Base-by-base conservation (phyloP, 2,113 vertebrate species). In the Marmota flaviventris region DNA sequence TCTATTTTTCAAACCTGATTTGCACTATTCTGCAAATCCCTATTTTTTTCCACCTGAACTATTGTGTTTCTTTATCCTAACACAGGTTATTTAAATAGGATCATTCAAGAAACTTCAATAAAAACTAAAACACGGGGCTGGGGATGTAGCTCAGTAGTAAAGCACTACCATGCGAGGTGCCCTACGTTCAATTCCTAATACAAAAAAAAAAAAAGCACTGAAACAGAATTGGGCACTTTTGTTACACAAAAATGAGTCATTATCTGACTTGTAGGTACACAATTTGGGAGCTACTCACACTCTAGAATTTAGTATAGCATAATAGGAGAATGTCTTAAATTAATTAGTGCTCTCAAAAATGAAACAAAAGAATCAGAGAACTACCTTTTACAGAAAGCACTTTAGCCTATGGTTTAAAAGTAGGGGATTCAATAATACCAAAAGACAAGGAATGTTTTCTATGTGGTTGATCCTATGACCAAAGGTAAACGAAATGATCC, bases 61-160 rank as follows among this genome's bases (percentile, higher is more conserved):
- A 81, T 29, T 51, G 45, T 76, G 0, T 18, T 86, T 87, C 93
- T 97, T 98, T 97, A 83, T 95, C 86, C 83, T 83, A 96, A 95
- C 72, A 78, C 72, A 87, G 91, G 95, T 93, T 97, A 94, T 91
- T 98, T 93, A 98, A 98, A 98, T 98, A 97, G 92, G 98, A 97
- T 97, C 92, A 53, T 87, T 91, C 72, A 29, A 45, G 29, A 97
- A 97, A 92, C 97, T 97, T 90, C 42, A 92, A 92, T 76, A 42
- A 89, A 85, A 95, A 45, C 75, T 96, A 61, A 61, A 61, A 61
- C 58, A 61, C 9, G 22, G 58, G 58, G 6, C 56, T 25, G 20
- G 16, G 58, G 58, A 61, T 61, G 58, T 24, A 25, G 58, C 58
- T 61, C 58, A 22, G 24, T 25, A 8, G 58, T 61, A 61, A 24